Base-by-base conservation (phyloP, 2,888 invertebrate species). In the Ichneumoninae sp. region DNA sequence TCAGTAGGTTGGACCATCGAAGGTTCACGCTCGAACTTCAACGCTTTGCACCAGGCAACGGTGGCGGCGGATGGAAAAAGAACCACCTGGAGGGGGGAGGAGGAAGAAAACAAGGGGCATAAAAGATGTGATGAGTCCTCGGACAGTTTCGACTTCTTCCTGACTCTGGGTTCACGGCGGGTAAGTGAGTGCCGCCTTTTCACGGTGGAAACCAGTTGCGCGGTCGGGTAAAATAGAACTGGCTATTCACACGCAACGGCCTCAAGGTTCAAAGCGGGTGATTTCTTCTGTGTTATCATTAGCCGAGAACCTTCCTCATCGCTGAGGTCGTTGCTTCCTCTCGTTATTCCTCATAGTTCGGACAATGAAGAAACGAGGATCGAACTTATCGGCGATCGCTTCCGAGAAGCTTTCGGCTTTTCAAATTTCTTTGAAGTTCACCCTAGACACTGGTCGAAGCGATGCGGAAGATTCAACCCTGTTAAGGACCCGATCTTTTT, bases 21-120 rank as follows among this genome's bases (percentile, higher is more conserved):
- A 78, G 76, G 54, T 77, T 81, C 19, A 66, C 66, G 66, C 26
- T 66, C 1, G 26, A 60, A 73, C 33, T 81, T 78, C 16, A 65
- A 76, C 40, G 50, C 52, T 19, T 47, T 83, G 73, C 47, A 52
- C 54, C 10, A 63, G 76, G 81, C 73, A 66, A 71, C 60, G 44
- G 70, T 40, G 80, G 26, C 44, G 75, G 69, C 26, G 71, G 75
- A 66, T 73, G 69, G 75, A 85, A 26, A 22, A 36, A 63, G 44
- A 65, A 19, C 69, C 19, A 47, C 36, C 80, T 63, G 80, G 68
- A 69, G 65, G 69, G 50, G 66, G 47, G 74, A 76, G 19, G 40
- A 50, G 69, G 83, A 81, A 85, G 83, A 83, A 81, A 60, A 74
- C 73, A 74, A 26, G 52, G 44, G 66, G 50, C 52, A 84, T 44